Base-by-base conservation (phyloP, 2,113 vertebrate species). In the Tamias sibiricus region DNA sequence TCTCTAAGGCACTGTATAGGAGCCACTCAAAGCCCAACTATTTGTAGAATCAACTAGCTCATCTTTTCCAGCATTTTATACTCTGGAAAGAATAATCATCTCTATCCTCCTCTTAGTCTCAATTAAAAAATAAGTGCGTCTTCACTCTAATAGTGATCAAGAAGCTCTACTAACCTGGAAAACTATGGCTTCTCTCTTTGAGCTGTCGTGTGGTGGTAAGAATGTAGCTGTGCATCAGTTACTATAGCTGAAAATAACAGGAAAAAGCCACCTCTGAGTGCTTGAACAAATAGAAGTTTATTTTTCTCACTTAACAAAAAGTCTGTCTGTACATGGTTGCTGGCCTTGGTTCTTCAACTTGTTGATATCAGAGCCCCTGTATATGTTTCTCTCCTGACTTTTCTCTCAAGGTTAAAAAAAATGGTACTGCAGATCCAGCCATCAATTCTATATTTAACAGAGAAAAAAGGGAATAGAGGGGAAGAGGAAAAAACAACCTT, bases 301-400 rank as follows among this genome's bases (percentile, higher is more conserved):
- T 84, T 79, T 95, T 91, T 89, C 66, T 49, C 92, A 92, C 32
- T 91, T 66, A 47, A 35, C 28, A 64, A 62, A 76, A 79, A 62
- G 37, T 64, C 42, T 75, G 35, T 28, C 16, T 83, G 47, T 69
- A n/a, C 16, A 57, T 59, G n/a, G 28, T 28, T 37, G 28, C 44
- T 57, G 12, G 24, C 8, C 28, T 95, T 49, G 16, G 64, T 68
- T 89, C 57, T 47, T 9, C 12, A 68, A 64, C 8, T 83, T 44
- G n/a, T 49, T 90, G 80, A 62, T 47, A 20, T 90, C 69, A 75
- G 54, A 6, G 77, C 37, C 32, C 42, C 40, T 32, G 14, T 44
- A 40, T 20, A 26, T 37, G 32, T 83, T 47, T n/a, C 66, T 87
- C 26, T 82, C 62, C 28, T 81, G n/a, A 94, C 35, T 28, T 85